phyloP scores from a whole-genome alignment of 2,797 vertebrate genomes.

The Erethizon dorsatum region DNA sequence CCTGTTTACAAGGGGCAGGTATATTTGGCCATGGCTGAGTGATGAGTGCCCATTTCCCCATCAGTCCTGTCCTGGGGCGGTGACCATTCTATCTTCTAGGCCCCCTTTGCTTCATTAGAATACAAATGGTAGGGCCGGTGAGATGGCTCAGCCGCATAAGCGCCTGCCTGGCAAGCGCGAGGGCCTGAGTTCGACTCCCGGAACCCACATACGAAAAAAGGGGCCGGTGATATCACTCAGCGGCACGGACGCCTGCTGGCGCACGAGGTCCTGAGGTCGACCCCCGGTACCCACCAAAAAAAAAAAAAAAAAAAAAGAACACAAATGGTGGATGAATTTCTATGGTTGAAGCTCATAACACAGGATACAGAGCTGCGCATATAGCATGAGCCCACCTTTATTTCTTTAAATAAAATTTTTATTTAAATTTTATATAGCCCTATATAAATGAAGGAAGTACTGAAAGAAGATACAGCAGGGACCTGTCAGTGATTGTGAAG shows the following conservation, averaged over 20 bases:
- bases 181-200: too few species aligned
- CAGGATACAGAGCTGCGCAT: neutral
- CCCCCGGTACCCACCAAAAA: too few species aligned
- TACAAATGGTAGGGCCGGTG: neutral
- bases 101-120: neutral
- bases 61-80: neutral
- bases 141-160: too few species aligned
- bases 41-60: neutral
- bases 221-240: too few species aligned
- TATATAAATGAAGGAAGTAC: constrained; percentile 69
- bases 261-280: too few species aligned
- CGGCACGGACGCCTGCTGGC: too few species aligned
- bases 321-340: neutral
- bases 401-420: constrained; percentile 81
- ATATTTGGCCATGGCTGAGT: neutral
- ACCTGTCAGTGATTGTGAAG: constrained; percentile 48
- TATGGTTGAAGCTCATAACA: neutral
- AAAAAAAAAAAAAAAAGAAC: too few species aligned
- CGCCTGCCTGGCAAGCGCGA: too few species aligned
- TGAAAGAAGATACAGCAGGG: constrained; percentile 52
- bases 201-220: too few species aligned
- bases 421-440: constrained; percentile 77
- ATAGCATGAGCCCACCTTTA: constrained; percentile 64
- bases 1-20: neutral
- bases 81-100: neutral